Evolutionary conservation across 2,888 invertebrate genomes (phyloP).

Genomic region (Temnothorax rugatulus): DNA sequence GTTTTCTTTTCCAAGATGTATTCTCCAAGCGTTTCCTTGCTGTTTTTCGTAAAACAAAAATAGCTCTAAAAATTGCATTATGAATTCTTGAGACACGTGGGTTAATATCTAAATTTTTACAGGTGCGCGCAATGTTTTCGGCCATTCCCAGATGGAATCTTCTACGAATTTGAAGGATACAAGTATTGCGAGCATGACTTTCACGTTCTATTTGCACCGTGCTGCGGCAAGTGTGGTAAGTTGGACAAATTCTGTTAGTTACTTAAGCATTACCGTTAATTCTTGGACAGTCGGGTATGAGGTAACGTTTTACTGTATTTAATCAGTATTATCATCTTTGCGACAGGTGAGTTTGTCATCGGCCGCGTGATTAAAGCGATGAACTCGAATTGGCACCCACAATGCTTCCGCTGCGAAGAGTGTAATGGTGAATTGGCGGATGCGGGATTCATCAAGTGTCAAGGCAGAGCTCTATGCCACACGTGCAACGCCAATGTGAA

Average conservation of each 20-base stretch:
- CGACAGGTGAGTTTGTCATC: constrained; percentile 96
- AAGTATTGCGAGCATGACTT: constrained; percentile 99
- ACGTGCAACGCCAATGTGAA: constrained; percentile 98
- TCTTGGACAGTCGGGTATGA: neutral
- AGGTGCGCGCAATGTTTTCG: constrained; percentile 99
- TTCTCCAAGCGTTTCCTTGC: neutral
- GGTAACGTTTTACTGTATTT: constrained; percentile 10
- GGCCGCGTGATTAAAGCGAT: constrained; percentile 99
- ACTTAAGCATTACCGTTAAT: neutral
- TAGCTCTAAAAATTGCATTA: constrained; percentile 20
- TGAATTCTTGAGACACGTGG: neutral
- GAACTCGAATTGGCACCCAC: constrained; percentile 99
- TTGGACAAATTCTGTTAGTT: constrained; percentile 22
- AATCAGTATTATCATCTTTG: constrained; percentile 30
- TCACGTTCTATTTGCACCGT: constrained; percentile 98
- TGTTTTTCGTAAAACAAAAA: neutral
- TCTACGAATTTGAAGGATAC: constrained; percentile 99
- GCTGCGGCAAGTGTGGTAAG: constrained; percentile 92
- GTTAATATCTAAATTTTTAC: constrained; percentile 51
- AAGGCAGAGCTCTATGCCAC: constrained; percentile 95
- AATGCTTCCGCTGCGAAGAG: constrained; percentile 98
- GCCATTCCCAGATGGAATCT: constrained; percentile 98
- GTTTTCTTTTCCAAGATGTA: neutral
- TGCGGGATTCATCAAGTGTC: constrained; percentile 98
- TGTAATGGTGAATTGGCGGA: constrained; percentile 97